A percentile compares a stretch with the other conserved stretches of the same genome.
phyloP scores from a whole-genome alignment of 1,140 invertebrate species.

The Drosophila ironensis region DNA sequence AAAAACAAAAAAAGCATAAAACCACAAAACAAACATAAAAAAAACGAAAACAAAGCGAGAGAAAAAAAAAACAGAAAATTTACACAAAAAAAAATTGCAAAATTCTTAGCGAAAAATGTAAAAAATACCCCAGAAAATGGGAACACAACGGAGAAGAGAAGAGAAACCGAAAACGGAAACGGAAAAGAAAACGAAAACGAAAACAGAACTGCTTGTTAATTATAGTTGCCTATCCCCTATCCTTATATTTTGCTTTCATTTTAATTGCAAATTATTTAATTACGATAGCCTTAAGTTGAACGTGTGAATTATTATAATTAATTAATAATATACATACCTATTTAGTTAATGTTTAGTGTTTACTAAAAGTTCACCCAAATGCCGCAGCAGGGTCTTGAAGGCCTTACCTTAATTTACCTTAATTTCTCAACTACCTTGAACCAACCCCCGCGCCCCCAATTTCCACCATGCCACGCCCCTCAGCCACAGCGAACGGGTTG shows the following conservation, averaged over 20 bases:
- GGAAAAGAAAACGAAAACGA: conserved; percentile 36
- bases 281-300: conserved; percentile 63
- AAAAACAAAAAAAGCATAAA: conserved; percentile 20
- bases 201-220: conserved; percentile 69
- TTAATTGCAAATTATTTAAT: conserved; percentile 74
- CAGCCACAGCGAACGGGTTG: conserved; percentile 37
- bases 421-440: neutral
- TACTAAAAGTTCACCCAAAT: conserved; percentile 58
- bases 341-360: conserved; percentile 70
- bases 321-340: conserved; percentile 59
- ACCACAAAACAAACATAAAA: conserved; percentile 26
- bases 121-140: conserved; percentile 48
- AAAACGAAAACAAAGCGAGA: conserved; percentile 13
- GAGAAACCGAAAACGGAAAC: conserved; percentile 46
- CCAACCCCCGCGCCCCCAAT: neutral
- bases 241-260: conserved; percentile 64
- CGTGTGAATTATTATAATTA: conserved; percentile 67
- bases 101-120: conserved; percentile 46
- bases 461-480: conserved; percentile 11
- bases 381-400: conserved; percentile 63
- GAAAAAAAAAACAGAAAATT: conserved; percentile 49
- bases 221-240: conserved; percentile 58
- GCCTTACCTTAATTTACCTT: too few relatives aligned
- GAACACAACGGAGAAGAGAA: conserved; percentile 31
- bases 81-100: conserved; percentile 50